Evolutionary conservation across 1,140 invertebrate species (phyloP).

Genomic region (Apolygus lucorum): DNA sequence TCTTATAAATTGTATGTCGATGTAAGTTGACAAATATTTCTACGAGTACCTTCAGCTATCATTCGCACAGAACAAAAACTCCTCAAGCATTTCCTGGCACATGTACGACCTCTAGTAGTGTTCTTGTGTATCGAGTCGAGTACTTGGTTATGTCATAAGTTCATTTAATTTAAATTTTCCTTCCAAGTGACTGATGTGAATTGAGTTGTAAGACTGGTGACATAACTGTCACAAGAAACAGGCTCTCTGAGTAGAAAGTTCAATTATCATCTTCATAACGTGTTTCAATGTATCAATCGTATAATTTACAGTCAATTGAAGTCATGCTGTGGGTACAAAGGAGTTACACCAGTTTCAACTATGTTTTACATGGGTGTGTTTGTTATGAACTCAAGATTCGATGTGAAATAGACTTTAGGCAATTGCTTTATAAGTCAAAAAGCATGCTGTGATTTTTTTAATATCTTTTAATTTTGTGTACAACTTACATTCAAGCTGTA

Average conservation of each 20-base stretch:
- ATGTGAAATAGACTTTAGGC: too few relatives aligned
- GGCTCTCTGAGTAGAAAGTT: background rate
- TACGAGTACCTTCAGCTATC: too few relatives aligned
- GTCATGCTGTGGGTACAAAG: background rate
- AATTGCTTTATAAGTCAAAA: background rate
- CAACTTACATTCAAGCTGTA: background rate
- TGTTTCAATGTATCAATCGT: background rate
- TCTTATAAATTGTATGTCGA: too few relatives aligned
- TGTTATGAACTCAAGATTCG: too few relatives aligned
- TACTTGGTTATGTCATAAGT: too few relatives aligned
- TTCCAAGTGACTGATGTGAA: background rate
- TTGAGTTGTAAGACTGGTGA: background rate
- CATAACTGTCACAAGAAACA: background rate
- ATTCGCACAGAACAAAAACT: too few relatives aligned
- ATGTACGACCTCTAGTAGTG: too few relatives aligned
- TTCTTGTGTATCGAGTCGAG: too few relatives aligned
- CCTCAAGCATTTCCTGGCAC: too few relatives aligned
- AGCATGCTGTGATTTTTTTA: background rate
- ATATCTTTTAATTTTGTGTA: background rate
- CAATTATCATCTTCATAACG: background rate
- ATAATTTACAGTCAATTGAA: background rate
- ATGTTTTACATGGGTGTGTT: background rate
- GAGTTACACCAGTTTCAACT: background rate
- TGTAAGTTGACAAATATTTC: too few relatives aligned
- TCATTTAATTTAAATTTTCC: too few relatives aligned